Evolutionary conservation across 2,888 invertebrate genomes (phyloP).

Genomic region (Latheticus oryzae): DNA sequence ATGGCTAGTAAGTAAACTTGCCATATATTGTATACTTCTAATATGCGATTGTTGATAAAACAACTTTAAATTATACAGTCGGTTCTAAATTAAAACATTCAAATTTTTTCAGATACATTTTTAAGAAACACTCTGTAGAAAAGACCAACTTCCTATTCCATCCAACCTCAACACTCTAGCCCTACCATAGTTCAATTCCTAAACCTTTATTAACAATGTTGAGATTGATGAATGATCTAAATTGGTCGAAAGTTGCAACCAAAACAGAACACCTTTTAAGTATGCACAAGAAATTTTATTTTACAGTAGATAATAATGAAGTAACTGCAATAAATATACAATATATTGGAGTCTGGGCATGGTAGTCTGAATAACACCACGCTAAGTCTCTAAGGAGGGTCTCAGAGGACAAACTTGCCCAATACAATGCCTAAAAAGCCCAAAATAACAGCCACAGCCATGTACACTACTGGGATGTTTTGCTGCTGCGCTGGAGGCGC

Average conservation of each 20-base stretch:
- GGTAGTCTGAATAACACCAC: constrained; percentile 41
- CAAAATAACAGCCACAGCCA: constrained; percentile 75
- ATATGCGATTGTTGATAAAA: constrained; percentile 25
- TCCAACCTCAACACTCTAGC: constrained; percentile 32
- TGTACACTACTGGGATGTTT: constrained; percentile 72
- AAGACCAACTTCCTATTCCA: constrained; percentile 45
- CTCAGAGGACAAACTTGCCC: constrained; percentile 87
- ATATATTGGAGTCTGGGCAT: constrained; percentile 56
- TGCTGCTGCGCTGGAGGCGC: constrained; percentile 72
- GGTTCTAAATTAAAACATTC: constrained; percentile 51
- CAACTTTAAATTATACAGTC: constrained; percentile 41
- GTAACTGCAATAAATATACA: constrained; percentile 61
- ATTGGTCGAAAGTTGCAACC: constrained; percentile 43
- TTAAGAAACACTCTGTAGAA: constrained; percentile 31
- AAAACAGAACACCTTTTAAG: constrained; percentile 42
- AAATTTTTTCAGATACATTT: constrained; percentile 37
- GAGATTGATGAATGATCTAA: constrained; percentile 27
- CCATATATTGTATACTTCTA: constrained; percentile 40
- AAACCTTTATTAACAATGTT: constrained; percentile 13
- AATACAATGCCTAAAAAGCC: constrained; percentile 80
- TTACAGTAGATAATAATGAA: constrained; percentile 59
- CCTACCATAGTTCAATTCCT: constrained; percentile 1
- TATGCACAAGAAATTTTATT: constrained; percentile 55
- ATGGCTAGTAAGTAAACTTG: constrained; percentile 42
- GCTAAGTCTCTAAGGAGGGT: constrained; percentile 56